Evolutionary conservation across 2,113 vertebrate species (phyloP).

Genomic region (Candoia aspera): DNA sequence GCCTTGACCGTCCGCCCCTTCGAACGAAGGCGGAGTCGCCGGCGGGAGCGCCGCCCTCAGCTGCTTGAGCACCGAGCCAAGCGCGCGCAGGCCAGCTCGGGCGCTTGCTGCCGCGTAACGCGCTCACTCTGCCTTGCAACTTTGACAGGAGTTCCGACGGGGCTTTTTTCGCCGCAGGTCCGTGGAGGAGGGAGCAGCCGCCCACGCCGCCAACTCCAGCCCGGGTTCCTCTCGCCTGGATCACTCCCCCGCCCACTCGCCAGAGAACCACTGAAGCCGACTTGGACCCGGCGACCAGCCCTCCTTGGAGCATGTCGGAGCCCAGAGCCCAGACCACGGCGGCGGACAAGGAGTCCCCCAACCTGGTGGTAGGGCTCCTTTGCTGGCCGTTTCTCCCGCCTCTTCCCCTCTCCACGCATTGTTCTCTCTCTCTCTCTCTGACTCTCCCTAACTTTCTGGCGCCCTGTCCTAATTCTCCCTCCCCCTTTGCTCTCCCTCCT

Average conservation of each 20-base stretch:
- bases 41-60: not conserved
- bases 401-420: not conserved
- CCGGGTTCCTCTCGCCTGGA: not conserved
- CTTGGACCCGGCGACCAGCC: not conserved
- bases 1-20: not conserved
- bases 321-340: constrained; percentile 42
- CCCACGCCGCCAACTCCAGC: constrained; percentile 21
- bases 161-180: constrained; percentile 44
- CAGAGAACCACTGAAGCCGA: not conserved
- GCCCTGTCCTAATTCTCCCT: not conserved
- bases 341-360: constrained; percentile 65
- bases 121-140: constrained; percentile 30
- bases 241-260: not conserved
- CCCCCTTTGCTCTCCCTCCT: not conserved
- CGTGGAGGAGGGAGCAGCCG: constrained; percentile 25
- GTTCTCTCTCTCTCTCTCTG: constrained; percentile 2
- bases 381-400: not conserved
- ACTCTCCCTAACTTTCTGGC: not conserved
- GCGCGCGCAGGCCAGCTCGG: constrained; percentile 13
- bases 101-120: constrained; percentile 47
- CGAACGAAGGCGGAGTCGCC: not conserved
- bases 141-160: constrained; percentile 69
- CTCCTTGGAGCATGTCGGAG: constrained; percentile 61
- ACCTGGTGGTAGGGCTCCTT: constrained; percentile 62
- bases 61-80: not conserved